Evolutionary conservation across 2,113 vertebrate genomes (phyloP), one percentile per base, ranked within the genome.

Genomic region (Corythoichthys haematopterus): DNA sequence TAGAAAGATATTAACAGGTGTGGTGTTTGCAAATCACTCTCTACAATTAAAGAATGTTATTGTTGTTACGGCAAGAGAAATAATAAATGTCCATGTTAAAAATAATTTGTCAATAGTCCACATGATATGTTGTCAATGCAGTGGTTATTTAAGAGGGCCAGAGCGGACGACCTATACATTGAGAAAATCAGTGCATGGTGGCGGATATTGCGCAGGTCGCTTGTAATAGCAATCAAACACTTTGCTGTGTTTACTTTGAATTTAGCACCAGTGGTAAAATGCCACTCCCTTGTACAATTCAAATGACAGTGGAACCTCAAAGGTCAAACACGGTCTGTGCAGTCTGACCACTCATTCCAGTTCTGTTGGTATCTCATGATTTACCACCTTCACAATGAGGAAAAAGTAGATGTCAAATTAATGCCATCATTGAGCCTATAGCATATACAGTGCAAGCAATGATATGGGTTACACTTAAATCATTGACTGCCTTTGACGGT

Each of bases 191-290:
- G 60, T 46, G 43, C 60, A 28, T 46, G 40, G 40, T 13, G 20
- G 43, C 14, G 43, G 43, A 62, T 62, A 43, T 35, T 59, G 36
- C 8, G 5, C 40, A 45, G 36, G 15, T 2, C 6, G 16, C 57
- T 59, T 38, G 36, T 16, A 59, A 40, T 43, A 20, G 58, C 16
- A 20, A 12, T 45, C 16, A 61, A 43, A 61, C 59, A 45, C 59
- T 43, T 61, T 61, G 38, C 59, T 45, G 40, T 61, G 59, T 61
- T 61, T 45, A 43, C 38, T 43, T 61, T 20, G 37, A 43, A 61
- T 38, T 58, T 58, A 58, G 16, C 35, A 37, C 3, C 8, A 28
- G 38, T 20, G n/a, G 16, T 43, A 16, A n/a, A 61, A 43, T 61
- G 59, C 16, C n/a, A 13, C 38, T 40, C 37, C 37, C 58, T 38